Percentiles rank a stretch among this genome's conserved stretches.
These are phyloP conservation scores for Ptilorrhoa leucosticta DNA, from an alignment of 2,113 vertebrate species.

Conservation along the genomic window DNA sequence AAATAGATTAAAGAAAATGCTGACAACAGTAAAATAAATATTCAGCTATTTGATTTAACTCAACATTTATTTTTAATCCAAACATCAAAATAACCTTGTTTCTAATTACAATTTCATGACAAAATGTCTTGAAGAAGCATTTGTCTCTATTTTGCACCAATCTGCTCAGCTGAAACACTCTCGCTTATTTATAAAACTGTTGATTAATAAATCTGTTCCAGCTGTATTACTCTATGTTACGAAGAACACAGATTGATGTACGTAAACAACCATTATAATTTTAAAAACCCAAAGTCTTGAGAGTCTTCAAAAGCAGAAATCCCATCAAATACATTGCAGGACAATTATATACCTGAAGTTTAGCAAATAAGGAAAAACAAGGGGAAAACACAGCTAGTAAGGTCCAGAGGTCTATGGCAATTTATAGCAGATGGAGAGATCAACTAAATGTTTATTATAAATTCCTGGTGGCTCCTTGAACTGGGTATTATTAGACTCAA, in stretches of 20 bases:
- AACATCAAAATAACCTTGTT: conserved; percentile 45
- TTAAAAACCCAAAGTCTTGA: neutral
- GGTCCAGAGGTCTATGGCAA: neutral
- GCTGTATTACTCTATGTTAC: conserved; percentile 3
- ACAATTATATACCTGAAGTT: neutral
- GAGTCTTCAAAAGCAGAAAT: neutral
- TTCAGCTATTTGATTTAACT: conserved; percentile 30
- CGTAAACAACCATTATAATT: neutral
- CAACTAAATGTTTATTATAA: neutral
- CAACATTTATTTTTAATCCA: conserved; percentile 41
- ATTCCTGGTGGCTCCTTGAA: neutral
- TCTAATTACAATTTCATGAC: conserved; percentile 42
- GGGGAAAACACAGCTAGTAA: neutral
- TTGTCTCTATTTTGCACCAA: neutral
- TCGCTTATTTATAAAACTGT: conserved; percentile 9
- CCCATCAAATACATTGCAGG: neutral
- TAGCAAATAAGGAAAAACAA: neutral
- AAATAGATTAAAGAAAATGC: conserved; percentile 42
- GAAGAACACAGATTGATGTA: neutral
- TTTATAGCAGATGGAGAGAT: neutral
- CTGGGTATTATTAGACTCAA: neutral
- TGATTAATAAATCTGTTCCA: conserved; percentile 37
- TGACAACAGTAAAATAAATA: conserved; percentile 53
- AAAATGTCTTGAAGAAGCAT: conserved; percentile 27
- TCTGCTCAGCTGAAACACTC: neutral